Evolutionary conservation across 2,113 vertebrate species (phyloP), one percentile per base, ranked within the genome.

Genomic region (Bucco capensis): DNA sequence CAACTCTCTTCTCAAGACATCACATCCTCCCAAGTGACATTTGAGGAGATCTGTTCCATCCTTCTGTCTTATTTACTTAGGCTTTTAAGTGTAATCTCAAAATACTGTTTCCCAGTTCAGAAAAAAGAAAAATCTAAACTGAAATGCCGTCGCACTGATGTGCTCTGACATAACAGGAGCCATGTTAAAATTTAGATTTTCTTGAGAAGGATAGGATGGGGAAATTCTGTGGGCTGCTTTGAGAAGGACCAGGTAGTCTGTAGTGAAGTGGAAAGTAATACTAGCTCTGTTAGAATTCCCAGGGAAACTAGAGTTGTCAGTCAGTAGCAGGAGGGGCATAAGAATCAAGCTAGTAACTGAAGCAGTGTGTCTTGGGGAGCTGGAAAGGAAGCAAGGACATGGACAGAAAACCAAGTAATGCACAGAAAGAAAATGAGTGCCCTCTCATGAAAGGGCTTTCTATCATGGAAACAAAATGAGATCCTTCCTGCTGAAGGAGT

Each of bases 391-490:
- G 73, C 60, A 50, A 47, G 24, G 70, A 83, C 89, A 88, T 37
- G 80, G 91, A 74, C 44, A 78, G 89, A 92, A 95, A 94, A 16
- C 44, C 86, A 93, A 94, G 62, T 78, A 83, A 90, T 93, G 77
- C 33, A 47, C 10, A 13, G 89, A 65, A 93, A 84, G 88, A 57
- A 80, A 95, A 56, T 5, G n/a, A 72, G 50, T 71, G 38, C 53
- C 58, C 44, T 51, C 69, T 71, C n/a, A 46, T 96, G 89, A 95
- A 94, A 84, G 83, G 40, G 70, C 81, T 84, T 93, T 90, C 94
- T 92, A 38, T 93, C 11, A 2, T 8, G 21, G n/a, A 51, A 88
- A 95, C 91, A 95, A 86, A 94, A 90, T 40, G 24, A 28, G 57
- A 84, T 92, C 93, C 83, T 95, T 89, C 75, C 49, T 92, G 66